A percentile compares a stretch with the other conserved stretches of the same genome.
Evolutionary conservation across 1,140 invertebrate genomes (phyloP).

Genomic region (Drosophila pseudoobscura): DNA sequence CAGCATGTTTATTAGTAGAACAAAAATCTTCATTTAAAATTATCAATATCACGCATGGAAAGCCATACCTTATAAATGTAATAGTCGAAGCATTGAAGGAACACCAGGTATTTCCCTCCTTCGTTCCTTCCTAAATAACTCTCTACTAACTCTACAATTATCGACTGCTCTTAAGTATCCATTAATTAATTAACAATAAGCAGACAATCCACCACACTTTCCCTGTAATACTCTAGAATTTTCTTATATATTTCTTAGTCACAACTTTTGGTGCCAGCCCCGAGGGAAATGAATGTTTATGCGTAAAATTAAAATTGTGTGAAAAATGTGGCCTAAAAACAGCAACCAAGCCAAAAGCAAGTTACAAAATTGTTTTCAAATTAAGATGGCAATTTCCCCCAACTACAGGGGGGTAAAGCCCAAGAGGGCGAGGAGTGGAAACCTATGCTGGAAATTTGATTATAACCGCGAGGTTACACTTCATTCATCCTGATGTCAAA

Average conservation of each 20-base stretch:
- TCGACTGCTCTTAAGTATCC: background rate
- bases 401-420: background rate
- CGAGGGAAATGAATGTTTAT: constrained; percentile 55
- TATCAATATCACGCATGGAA: too few species aligned
- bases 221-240: background rate
- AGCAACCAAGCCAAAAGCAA: background rate
- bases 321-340: constrained; percentile 14
- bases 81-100: too few species aligned
- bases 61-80: too few species aligned
- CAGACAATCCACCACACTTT: background rate
- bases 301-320: constrained; percentile 35
- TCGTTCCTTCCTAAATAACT: too few species aligned
- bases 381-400: constrained; percentile 59
- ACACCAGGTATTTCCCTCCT: too few species aligned
- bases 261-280: constrained; percentile 12
- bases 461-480: constrained; percentile 72
- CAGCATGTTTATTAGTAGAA: too few species aligned
- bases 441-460: constrained; percentile 70
- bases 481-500: constrained; percentile 55
- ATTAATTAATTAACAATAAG: background rate
- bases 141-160: background rate
- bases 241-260: background rate
- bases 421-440: constrained; percentile 3
- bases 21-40: too few species aligned
- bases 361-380: constrained; percentile 64